Base-by-base conservation (phyloP, 92 coral and sea anemone genomes). In the Phenganax stokvisi region DNA sequence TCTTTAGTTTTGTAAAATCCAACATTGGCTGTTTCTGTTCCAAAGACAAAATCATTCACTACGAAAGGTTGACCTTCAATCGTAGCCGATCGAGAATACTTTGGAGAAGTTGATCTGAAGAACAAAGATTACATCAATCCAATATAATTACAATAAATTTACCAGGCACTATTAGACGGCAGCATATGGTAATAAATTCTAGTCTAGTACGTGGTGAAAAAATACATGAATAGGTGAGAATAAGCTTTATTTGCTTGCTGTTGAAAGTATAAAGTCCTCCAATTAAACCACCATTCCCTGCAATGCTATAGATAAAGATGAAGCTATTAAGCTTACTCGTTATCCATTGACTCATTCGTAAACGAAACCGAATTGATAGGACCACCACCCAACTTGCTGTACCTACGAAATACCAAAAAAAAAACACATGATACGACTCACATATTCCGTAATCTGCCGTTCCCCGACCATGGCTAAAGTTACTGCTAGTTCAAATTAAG, bases 351-450 rank as follows among this genome's bases (percentile, higher is more conserved):
- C 80, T 92, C 76, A 81, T 65, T 86, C 11, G 99, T 92, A 79
- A 96, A 92, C 27, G 99, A 90, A 3, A 92, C 97, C 47, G 97
- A 80, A 57, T 85, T 92, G 47, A 96, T 87, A 9, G 96, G 92
- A 28, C 99, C 99, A 80, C 96, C 99, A 37, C 92, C 90, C 53
- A 96, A 84, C 71, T 96, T 93, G 64, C 90, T 96, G 88, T 96
- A 96, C 98, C 98, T 93, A 78, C n/a, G 13, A 86, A 71, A 68
- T 13, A 6, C 51, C 74, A 29, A 69, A 4, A 57, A 79, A 75
- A 12, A 70, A 31, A 0, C n/a, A 6, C 25, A 47, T 7, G 75
- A 74, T 54, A 20, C 25, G 16, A 12, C 65, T 59, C 3, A 59
- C 65, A 20, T 13, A 20, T 13, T 1, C 15, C 15, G 65, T 37